Evolutionary conservation across 2,797 vertebrate species (phyloP), one percentile per base, ranked within the genome.

Genomic region (Mormyrops boulengeri): DNA sequence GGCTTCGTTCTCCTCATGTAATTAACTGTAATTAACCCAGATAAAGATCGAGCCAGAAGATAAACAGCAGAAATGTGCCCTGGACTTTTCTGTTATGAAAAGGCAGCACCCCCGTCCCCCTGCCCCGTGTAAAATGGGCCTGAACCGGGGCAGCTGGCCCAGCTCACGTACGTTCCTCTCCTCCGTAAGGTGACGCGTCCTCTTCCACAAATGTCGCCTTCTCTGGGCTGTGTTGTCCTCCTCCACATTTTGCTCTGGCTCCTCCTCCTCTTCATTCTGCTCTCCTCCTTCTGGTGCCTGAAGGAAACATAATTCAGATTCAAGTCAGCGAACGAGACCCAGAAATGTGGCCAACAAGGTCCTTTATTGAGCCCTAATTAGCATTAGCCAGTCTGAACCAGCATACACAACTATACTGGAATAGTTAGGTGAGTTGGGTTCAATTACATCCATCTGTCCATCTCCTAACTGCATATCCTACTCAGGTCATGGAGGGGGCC

Each of bases 191-290:
- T 96, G 97, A 88, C 95, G 97, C 17, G 97, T 96, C 11, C 94
- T 96, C 92, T 97, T 97, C 98, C 98, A 99, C 93, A 98, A 90
- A 84, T 96, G 97, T 88, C 97, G 94, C 91, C 96, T 97, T 95
- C 96, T 96, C 91, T 96, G 96, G 0, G 97, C 97, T 0, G 96
- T 97, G 92, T 95, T 96, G 73, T 93, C 94, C 4, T 92, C 0
- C 52, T 94, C 92, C 89, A 95, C 96, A 92, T 95, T 96, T 77
- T 34, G 30, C 34, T 92, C 93, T 89, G 92, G 88, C 89, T 95
- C 95, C 50, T 95, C 94, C 89, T 92, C 62, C 41, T 94, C 94
- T 2, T 97, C 97, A 91, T 96, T 95, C 44, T 97, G 96, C 92
- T 93, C 92, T 88, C 90, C 90, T 88, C 92, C 96, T 0, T 97